Evolutionary conservation across 2,797 vertebrate species (phyloP).

Genomic region (Cygnus olor): DNA sequence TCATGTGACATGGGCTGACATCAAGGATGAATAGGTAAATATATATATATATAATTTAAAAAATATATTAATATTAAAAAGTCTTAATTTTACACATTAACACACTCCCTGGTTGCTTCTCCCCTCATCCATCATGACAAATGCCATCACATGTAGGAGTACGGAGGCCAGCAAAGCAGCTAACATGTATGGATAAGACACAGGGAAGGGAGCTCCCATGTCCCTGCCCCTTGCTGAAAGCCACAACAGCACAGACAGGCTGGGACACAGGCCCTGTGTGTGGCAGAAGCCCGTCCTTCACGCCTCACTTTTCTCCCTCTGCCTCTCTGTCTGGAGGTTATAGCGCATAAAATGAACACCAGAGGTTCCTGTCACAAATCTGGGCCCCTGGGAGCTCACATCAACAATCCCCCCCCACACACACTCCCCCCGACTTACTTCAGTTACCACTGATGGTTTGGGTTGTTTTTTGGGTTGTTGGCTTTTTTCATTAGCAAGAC

Average conservation of each 20-base stretch:
- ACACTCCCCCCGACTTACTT: not conserved
- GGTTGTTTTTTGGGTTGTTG: not conserved
- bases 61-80: not conserved
- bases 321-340: no score
- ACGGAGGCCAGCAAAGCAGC: not conserved
- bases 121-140: not conserved
- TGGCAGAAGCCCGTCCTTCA: not conserved
- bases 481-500: not conserved
- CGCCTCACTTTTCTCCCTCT: not conserved
- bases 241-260: not conserved
- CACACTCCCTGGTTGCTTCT: not conserved
- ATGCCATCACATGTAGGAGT: not conserved
- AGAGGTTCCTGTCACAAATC: not conserved
- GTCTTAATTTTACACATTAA: not conserved
- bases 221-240: not conserved
- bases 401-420: not conserved
- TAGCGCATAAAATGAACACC: not conserved
- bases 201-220: rapidly evolving
- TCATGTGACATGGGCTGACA: not conserved
- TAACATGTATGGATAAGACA: not conserved
- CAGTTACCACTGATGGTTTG: not conserved
- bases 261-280: not conserved
- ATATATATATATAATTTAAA: no score
- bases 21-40: not conserved
- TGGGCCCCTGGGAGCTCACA: not conserved